These are phyloP conservation scores for Pangasius djambal DNA, from an alignment of 2,797 vertebrate genomes.

Conservation along the genomic window DNA sequence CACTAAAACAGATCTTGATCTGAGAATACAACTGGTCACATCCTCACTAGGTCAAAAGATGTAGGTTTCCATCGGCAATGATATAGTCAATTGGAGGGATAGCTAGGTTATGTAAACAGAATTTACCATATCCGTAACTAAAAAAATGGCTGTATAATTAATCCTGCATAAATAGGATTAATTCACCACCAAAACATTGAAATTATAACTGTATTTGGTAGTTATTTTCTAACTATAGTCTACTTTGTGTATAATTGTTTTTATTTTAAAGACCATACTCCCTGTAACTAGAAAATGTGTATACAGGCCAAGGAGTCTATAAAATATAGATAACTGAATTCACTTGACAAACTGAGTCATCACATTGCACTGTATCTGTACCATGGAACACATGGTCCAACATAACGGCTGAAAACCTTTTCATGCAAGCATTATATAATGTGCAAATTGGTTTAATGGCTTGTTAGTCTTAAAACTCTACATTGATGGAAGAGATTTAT, in stretches of 20 bases:
- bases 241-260: background rate
- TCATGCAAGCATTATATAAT: background rate
- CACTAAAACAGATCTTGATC: background rate
- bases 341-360: background rate
- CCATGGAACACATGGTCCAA: background rate
- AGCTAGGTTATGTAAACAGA: background rate
- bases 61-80: background rate
- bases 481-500: background rate
- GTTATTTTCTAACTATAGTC: background rate
- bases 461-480: background rate
- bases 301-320: background rate
- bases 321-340: slow-evolving; percentile 20
- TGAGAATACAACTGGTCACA: background rate
- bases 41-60: background rate
- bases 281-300: background rate
- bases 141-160: background rate
- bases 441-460: background rate
- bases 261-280: background rate
- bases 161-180: background rate
- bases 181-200: background rate
- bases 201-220: background rate
- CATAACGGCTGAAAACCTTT: background rate
- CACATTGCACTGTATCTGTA: background rate
- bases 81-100: background rate
- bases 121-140: background rate